Conservation (phyloP, 2,888 invertebrate species). For the Melinaea marsaeus region DNA sequence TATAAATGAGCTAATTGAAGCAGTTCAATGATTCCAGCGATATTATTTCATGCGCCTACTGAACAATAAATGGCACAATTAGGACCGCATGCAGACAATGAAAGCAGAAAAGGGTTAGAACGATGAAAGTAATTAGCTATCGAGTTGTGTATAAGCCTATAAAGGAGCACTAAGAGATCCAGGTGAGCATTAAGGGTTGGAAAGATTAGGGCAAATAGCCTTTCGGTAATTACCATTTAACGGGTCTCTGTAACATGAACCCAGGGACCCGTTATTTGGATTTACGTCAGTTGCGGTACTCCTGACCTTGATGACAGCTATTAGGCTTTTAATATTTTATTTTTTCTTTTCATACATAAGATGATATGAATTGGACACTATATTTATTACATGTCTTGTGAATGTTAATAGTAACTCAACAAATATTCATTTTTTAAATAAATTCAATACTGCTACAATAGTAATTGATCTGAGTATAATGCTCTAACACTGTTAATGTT, state of each 20-base stretch:
- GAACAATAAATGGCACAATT: conserved; percentile 35
- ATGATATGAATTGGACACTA: conserved; percentile 5
- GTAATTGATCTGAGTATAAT: neutral
- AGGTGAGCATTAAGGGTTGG: conserved; percentile 45
- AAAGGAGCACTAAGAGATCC: conserved; percentile 48
- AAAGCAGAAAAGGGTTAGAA: conserved; percentile 43
- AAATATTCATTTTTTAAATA: too few species aligned
- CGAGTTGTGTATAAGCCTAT: conserved; percentile 37
- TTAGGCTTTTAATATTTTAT: conserved; percentile 56
- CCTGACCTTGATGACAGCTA: conserved; percentile 52
- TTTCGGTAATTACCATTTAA: conserved; percentile 54
- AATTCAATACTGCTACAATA: neutral
- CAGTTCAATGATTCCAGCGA: conserved; percentile 32
- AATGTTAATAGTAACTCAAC: neutral
- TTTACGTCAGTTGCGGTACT: conserved; percentile 49
- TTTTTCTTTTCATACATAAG: conserved; percentile 33
- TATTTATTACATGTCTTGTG: conserved; percentile 1
- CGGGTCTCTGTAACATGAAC: conserved; percentile 47
- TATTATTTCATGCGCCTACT: conserved; percentile 37
- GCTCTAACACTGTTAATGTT: neutral
- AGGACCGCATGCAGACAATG: conserved; percentile 39
- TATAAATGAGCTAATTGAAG: conserved; percentile 26
- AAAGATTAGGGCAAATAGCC: conserved; percentile 54
- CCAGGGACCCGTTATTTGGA: conserved; percentile 51
- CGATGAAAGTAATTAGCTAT: conserved; percentile 38